Evolutionary conservation across 2,113 vertebrate genomes (phyloP).

Genomic region (Tauraco erythrolophus): DNA sequence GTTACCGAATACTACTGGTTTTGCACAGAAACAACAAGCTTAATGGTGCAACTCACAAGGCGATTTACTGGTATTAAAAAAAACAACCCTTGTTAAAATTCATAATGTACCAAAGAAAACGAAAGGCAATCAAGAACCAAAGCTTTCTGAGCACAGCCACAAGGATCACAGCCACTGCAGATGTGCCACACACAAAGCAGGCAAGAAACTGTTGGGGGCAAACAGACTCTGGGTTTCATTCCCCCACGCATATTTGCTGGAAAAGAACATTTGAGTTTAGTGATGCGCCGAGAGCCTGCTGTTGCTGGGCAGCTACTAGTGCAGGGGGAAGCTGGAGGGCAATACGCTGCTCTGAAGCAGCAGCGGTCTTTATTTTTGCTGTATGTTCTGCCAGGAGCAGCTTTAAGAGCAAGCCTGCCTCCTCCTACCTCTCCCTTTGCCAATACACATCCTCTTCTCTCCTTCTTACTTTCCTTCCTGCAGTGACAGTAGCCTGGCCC

Average conservation of each 20-base stretch:
- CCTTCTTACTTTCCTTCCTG: background rate
- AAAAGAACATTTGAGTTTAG: background rate
- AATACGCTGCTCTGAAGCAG: background rate
- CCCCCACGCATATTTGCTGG: background rate
- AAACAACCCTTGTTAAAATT: background rate
- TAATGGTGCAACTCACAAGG: background rate
- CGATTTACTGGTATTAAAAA: background rate
- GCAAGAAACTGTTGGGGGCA: background rate
- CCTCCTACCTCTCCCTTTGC: background rate
- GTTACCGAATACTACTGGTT: background rate
- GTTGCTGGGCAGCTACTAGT: background rate
- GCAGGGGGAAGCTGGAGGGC: background rate
- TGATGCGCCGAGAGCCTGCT: background rate
- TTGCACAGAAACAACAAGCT: background rate
- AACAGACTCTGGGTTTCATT: background rate
- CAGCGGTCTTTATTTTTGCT: background rate
- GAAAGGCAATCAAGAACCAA: background rate
- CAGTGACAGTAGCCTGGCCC: background rate
- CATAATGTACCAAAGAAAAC: background rate
- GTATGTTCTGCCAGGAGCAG: background rate
- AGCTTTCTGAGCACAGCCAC: background rate
- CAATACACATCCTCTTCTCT: rapidly evolving
- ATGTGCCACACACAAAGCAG: background rate
- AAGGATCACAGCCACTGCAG: background rate
- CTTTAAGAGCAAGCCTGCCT: background rate